A percentile compares a stretch with the other conserved stretches of the same genome.
These are phyloP conservation scores for Lissonota sp. DNA, from an alignment of 2,888 invertebrate genomes.

Conservation along the genomic window DNA sequence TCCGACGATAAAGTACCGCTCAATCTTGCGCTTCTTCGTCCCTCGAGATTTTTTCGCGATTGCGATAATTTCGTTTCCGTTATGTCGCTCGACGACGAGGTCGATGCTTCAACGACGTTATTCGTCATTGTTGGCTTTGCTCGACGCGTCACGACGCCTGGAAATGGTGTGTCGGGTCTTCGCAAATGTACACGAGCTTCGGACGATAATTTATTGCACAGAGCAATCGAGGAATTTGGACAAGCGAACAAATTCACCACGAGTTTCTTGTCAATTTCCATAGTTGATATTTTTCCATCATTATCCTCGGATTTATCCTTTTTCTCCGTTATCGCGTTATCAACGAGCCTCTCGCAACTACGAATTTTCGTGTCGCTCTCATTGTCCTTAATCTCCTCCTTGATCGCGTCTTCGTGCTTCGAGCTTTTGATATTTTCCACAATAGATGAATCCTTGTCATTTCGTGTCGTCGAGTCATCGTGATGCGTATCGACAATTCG, in stretches of 20 bases:
- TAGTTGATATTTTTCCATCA: background rate
- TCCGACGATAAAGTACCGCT: background rate
- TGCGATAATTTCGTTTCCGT: constrained; percentile 28
- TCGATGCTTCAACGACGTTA: constrained; percentile 28
- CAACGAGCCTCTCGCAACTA: background rate
- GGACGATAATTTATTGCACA: constrained; percentile 31
- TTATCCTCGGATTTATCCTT: constrained; percentile 1
- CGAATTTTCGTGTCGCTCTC: constrained; percentile 1
- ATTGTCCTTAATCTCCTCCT: constrained; percentile 1
- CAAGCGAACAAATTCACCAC: constrained; percentile 13
- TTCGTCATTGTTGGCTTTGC: constrained; percentile 46
- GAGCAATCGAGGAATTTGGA: constrained; percentile 8
- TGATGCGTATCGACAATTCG: background rate
- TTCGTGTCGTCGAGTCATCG: background rate
- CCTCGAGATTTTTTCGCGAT: constrained; percentile 23
- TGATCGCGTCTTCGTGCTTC: background rate
- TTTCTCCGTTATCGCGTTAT: constrained; percentile 12
- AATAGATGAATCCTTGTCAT: background rate
- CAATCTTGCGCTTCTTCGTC: constrained; percentile 40
- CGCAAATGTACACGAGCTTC: constrained; percentile 55
- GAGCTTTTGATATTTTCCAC: background rate
- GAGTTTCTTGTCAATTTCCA: constrained; percentile 16
- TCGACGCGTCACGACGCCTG: constrained; percentile 63
- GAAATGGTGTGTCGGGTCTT: constrained; percentile 77
- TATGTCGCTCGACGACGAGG: constrained; percentile 38